A percentile compares a stretch with the other conserved stretches of the same genome.
These are phyloP conservation scores for Daptonema setosum DNA, from an alignment of 2,888 invertebrate species.

Conservation along the genomic window DNA sequence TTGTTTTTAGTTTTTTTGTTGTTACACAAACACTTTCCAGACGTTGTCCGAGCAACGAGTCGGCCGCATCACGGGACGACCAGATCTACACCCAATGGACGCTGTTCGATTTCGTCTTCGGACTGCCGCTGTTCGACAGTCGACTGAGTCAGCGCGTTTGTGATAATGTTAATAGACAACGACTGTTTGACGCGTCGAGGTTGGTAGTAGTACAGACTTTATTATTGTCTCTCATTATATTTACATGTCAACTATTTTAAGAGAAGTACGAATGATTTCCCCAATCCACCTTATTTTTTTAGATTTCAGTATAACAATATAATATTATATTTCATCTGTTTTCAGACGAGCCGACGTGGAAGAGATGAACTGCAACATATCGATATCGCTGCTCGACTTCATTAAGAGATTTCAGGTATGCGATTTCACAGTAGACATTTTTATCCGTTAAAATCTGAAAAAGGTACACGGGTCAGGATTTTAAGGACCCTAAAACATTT, in stretches of 20 bases:
- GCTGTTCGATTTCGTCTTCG: slow-evolving; percentile 67
- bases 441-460: too few species aligned
- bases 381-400: background rate
- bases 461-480: too few species aligned
- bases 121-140: slow-evolving; percentile 72
- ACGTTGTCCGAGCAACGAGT: background rate
- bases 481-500: too few species aligned
- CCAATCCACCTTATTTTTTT: background rate
- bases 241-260: too few species aligned
- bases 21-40: too few species aligned
- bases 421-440: too few species aligned
- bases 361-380: background rate
- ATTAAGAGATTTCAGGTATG: background rate
- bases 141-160: slow-evolving; percentile 62
- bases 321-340: too few species aligned
- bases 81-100: slow-evolving; percentile 45
- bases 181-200: slow-evolving; percentile 34
- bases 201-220: slow-evolving; percentile 5
- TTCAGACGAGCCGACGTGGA: background rate
- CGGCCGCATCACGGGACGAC: background rate
- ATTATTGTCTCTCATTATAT: too few species aligned
- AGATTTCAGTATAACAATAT: too few species aligned
- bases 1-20: too few species aligned
- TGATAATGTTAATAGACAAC: slow-evolving; percentile 47
- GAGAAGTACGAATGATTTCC: too few species aligned